Evolutionary conservation across 2,797 vertebrate species (phyloP).

Genomic region (Tenualosa ilisha): DNA sequence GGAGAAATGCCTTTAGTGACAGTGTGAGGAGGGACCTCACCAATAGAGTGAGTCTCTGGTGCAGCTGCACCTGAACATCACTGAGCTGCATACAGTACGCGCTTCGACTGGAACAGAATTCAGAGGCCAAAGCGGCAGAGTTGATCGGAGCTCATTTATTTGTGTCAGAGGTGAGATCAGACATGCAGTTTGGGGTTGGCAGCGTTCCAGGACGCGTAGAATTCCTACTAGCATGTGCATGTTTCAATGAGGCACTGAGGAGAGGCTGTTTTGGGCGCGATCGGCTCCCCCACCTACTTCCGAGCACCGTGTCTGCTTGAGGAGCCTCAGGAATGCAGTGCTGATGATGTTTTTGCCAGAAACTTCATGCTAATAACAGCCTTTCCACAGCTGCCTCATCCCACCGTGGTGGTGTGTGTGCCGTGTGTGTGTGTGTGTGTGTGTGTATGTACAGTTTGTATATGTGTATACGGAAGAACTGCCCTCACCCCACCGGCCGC

Average conservation of each 20-base stretch:
- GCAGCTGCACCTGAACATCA: not conserved
- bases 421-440: not conserved
- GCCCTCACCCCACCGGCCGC: not conserved
- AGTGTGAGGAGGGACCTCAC: not conserved
- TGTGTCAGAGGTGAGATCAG: not conserved
- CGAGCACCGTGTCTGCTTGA: not conserved
- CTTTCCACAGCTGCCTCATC: conserved; percentile 6
- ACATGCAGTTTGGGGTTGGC: not conserved
- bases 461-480: not conserved
- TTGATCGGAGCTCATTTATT: not conserved
- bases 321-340: not conserved
- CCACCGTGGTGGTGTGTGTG: not conserved
- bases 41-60: not conserved
- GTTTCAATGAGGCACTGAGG: not conserved
- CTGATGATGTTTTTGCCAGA: conserved; percentile 15
- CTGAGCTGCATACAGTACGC: not conserved
- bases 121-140: not conserved
- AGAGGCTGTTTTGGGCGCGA: not conserved
- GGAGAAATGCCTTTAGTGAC: not conserved
- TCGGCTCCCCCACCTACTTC: not conserved
- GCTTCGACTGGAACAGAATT: too few relatives aligned
- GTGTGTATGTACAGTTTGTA: not conserved
- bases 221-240: not conserved
- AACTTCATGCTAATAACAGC: not conserved
- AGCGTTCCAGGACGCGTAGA: not conserved